Evolutionary conservation across 2,113 vertebrate species (phyloP), one percentile per base, ranked within the genome.

Genomic region (Rhombomys opimus): DNA sequence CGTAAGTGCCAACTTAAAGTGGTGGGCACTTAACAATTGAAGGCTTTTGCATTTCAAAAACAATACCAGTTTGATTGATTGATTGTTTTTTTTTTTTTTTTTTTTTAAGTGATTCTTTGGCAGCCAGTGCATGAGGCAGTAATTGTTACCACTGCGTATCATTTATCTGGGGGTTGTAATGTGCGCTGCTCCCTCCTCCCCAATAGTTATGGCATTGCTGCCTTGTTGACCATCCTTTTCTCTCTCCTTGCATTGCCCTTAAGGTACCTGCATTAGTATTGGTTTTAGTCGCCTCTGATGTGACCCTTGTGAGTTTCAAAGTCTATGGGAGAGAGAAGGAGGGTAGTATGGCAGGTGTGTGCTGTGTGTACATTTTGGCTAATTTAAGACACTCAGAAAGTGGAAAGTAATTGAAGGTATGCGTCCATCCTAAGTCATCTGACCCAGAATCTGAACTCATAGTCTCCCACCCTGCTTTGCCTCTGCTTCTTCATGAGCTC

Each of bases 81-180:
- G 46, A 46, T 46, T 41, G 72, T 73, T 52, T 73, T 9, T 72
- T 88, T 87, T 96, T 73, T 73, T 52, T 73, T 9, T 72, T 88
- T 87, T 96, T 73, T n/a, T 52, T 73, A 70, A 82, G 38, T 89
- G 81, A 95, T 68, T 93, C n/a, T 82, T 87, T 94, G 93, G 54
- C 27, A 93, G n/a, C 54, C 23, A 59, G 41, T 35, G 15, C 52
- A 41, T 10, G 14, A 91, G 72, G 30, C n/a, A 88, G 18, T 67
- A 27, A 18, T 46, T 81, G 46, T 91, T 57, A 32, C 17, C n/a
- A 2, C 73, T 59, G 2, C 17, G 2, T 52, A 15, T 54, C 12
- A 30, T 11, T 65, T 84, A 20, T 61, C 63, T 88, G 59, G 54
- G 78, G 50, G 7, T 46, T 17, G 27, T 76, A 78, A 22, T 25